Conservation (phyloP, 2,113 vertebrate genomes). For the Triplophysa siluroides region DNA sequence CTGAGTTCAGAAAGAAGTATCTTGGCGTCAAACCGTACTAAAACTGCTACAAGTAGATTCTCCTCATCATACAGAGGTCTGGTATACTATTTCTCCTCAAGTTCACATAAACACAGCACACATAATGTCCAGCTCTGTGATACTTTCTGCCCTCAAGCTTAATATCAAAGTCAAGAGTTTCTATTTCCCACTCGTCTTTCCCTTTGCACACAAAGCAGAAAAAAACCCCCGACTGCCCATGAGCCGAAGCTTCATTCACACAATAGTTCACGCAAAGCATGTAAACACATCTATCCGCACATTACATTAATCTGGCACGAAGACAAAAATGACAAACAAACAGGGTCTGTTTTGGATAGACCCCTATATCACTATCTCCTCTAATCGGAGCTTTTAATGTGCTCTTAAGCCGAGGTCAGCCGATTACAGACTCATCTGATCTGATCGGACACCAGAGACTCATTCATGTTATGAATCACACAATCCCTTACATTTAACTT, state of each 20-base stretch:
- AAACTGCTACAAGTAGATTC: background rate
- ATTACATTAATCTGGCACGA: conserved; percentile 11
- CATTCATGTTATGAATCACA: conserved; percentile 21
- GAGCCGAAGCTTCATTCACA: conserved; percentile 15
- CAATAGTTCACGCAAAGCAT: conserved; percentile 10
- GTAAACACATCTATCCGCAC: conserved; percentile 12
- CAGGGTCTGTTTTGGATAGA: conserved; percentile 3
- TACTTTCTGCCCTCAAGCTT: conserved; percentile 11
- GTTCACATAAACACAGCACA: background rate
- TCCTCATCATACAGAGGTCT: background rate
- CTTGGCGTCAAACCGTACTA: no score
- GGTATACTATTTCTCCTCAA: background rate
- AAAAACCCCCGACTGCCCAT: background rate
- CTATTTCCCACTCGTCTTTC: background rate
- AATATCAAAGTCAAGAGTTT: conserved; percentile 25
- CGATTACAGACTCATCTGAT: conserved; percentile 21
- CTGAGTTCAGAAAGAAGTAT: no score
- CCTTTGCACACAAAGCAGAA: background rate
- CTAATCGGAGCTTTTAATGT: conserved; percentile 34
- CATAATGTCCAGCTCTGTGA: background rate
- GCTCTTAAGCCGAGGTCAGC: conserved; percentile 24
- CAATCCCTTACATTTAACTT: background rate
- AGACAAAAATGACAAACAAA: conserved; percentile 28
- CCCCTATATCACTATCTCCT: background rate
- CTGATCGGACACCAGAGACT: background rate